Percentiles rank a stretch among this genome's conserved stretches.
These are phyloP conservation scores for Pardosa pseudoannulata DNA, from an alignment of 2,888 invertebrate species.

Conservation along the genomic window DNA sequence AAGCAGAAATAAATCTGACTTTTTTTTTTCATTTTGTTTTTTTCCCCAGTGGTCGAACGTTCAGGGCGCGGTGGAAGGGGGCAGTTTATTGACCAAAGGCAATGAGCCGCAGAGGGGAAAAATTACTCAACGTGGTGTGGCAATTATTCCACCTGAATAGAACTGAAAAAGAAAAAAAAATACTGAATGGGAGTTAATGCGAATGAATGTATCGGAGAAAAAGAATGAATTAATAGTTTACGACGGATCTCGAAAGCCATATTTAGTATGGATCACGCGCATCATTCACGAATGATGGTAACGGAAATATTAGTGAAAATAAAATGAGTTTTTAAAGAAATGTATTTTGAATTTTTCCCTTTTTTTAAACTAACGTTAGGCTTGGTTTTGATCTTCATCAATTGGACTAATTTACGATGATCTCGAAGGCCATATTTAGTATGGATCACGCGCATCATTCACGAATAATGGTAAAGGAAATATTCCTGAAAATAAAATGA, in stretches of 20 bases:
- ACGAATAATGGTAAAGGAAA: too few relatives aligned
- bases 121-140: slow-evolving; percentile 36
- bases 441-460: too few relatives aligned
- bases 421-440: background rate
- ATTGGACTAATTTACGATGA: too few relatives aligned
- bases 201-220: background rate
- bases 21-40: slow-evolving; percentile 4
- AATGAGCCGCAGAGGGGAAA: slow-evolving; percentile 56
- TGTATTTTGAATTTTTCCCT: too few relatives aligned
- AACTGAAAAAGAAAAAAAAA: background rate
- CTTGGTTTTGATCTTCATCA: too few relatives aligned
- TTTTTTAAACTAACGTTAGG: too few relatives aligned
- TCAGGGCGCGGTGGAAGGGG: background rate
- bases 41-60: background rate
- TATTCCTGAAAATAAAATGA: too few relatives aligned
- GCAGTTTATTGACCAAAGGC: slow-evolving; percentile 57
- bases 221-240: background rate
- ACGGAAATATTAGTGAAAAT: too few relatives aligned
- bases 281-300: too few relatives aligned
- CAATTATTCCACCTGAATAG: slow-evolving; percentile 27
- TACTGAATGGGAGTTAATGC: background rate
- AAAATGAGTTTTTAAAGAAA: too few relatives aligned
- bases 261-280: too few relatives aligned
- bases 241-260: background rate
- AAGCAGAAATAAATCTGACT: slow-evolving; percentile 41